Base-by-base conservation (phyloP, 2,113 vertebrate species). In the Thermophis baileyi region DNA sequence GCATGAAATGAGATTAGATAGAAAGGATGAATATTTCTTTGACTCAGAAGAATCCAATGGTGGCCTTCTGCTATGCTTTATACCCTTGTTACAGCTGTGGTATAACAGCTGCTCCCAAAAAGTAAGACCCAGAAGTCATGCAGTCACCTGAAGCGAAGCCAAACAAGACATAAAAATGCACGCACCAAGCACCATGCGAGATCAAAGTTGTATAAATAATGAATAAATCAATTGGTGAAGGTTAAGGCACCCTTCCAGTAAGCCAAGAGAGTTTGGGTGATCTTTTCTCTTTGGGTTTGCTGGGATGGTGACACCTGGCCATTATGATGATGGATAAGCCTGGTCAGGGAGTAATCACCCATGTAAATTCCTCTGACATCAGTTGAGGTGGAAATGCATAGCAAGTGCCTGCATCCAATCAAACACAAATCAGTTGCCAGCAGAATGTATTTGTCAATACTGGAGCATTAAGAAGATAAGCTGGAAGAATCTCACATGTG, bases 341-440 rank as follows among this genome's bases (percentile, higher is more conserved):
- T 89, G 60, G 89, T 94, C 92, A 96, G 89, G 57, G 55, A 96
- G 93, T 93, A 96, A 95, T 96, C 94, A 95, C 90, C 95, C 95
- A 93, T 94, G 93, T 57, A 97, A 95, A 96, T 96, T 96, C 91
- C 49, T 89, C 89, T 95, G 93, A 93, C 90, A 96, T 91, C 88
- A 95, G 94, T 91, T 85, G 89, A 95, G 95, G 91, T 24, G 8
- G 92, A 88, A 95, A 94, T 0, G 89, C 49, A 95, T 94, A 93
- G 24, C 14, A 86, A 93, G 49, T 27, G 91, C 88, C 91, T 93
- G 2, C 22, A 94, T 95, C 63, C 87, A 95, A 94, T 57, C 91
- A 93, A 91, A 93, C 92, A 92, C 91, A 96, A 95, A 92, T 88
- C 94, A 25, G 90, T 51, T 94, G 74, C 50, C 90, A 92, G 60